Conservation (phyloP, 2,113 vertebrate species). For the Rhombomys opimus region DNA sequence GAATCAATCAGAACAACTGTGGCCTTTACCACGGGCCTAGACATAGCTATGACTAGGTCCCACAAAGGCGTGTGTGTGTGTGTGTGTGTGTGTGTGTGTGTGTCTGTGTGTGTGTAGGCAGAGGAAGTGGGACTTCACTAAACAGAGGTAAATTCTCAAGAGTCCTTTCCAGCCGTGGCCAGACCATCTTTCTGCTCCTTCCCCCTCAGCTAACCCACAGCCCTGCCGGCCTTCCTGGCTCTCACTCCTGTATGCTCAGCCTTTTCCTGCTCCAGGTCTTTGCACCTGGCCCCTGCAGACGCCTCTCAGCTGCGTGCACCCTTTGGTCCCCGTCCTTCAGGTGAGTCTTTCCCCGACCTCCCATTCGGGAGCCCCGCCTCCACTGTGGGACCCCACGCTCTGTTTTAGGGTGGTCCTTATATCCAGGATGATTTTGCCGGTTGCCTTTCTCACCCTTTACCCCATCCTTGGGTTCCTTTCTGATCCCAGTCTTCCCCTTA, state of each 20-base stretch:
- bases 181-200: not conserved
- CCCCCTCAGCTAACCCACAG: not conserved
- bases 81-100: too few relatives aligned
- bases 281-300: not conserved
- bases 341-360: not conserved
- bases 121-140: not conserved
- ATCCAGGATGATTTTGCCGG: not conserved
- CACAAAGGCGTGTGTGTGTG: too few relatives aligned
- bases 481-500: not conserved
- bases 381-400: too few relatives aligned
- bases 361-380: not conserved
- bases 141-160: not conserved
- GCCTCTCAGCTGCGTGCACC: not conserved
- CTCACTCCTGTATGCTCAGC: too few relatives aligned
- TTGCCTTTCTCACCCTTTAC: not conserved
- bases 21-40: conserved; percentile 69
- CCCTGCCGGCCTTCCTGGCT: not conserved
- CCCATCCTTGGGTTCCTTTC: not conserved
- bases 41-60: not conserved
- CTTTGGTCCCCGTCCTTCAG: not conserved
- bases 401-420: not conserved
- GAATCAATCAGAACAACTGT: conserved; percentile 74
- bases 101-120: too few relatives aligned
- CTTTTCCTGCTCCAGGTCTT: not conserved
- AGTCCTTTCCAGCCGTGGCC: not conserved